These are phyloP conservation scores for Antheraea assamensis DNA, from an alignment of 2,888 invertebrate species.

Conservation along the genomic window DNA sequence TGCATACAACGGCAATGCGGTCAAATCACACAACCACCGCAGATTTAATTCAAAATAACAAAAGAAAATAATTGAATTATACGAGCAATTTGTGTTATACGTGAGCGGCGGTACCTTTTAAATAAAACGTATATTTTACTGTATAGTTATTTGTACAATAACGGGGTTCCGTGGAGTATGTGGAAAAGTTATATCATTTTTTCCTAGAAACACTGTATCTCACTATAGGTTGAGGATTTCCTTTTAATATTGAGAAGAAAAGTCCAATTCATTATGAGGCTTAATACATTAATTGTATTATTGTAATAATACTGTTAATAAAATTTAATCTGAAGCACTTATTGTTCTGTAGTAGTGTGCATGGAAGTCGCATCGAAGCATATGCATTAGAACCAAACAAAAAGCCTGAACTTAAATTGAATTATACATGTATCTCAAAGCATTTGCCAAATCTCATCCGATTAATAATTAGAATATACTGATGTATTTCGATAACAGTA, in stretches of 20 bases:
- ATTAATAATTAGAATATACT: too few relatives aligned
- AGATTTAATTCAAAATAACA: constrained; percentile 23
- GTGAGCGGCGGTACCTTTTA: constrained; percentile 3
- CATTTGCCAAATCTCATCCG: too few relatives aligned
- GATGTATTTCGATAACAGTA: too few relatives aligned
- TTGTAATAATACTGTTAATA: neutral
- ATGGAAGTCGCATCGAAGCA: neutral
- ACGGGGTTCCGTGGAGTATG: constrained; percentile 1
- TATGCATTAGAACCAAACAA: neutral
- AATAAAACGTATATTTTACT: neutral
- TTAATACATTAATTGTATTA: neutral
- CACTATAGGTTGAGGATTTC: neutral
- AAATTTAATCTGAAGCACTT: neutral
- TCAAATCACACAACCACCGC: constrained; percentile 14
- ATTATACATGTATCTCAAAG: neutral
- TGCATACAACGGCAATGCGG: constrained; percentile 11
- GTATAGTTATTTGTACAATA: neutral
- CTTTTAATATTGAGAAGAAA: neutral
- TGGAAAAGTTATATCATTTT: neutral
- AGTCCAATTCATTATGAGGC: neutral
- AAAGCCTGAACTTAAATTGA: neutral
- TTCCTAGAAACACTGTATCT: neutral
- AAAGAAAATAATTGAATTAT: constrained; percentile 27
- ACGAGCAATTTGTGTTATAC: constrained; percentile 23
- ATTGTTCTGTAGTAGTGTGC: neutral